Evolutionary conservation across 2,888 invertebrate genomes (phyloP).

Genomic region (Tetranychus truncatus): DNA sequence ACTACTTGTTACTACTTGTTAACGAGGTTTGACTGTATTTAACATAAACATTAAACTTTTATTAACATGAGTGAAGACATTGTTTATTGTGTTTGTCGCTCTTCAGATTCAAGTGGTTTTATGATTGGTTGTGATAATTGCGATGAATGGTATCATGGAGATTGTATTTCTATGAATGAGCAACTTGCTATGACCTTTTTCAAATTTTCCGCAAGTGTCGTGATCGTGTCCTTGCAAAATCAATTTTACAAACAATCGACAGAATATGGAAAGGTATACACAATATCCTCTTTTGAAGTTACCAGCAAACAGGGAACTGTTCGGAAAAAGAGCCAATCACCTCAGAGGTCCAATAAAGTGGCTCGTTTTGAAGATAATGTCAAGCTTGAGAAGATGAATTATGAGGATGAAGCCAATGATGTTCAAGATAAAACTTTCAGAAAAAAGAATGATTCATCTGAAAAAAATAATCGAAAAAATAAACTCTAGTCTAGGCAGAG

Average conservation of each 20-base stretch:
- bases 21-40: too few species aligned
- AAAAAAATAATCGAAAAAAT: neutral
- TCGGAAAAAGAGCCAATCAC: neutral
- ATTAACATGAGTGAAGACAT: too few species aligned
- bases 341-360: neutral
- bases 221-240: conserved; percentile 47
- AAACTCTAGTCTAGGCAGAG: neutral
- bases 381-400: neutral
- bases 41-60: too few species aligned
- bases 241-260: conserved; percentile 32
- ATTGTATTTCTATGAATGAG: conserved; percentile 85
- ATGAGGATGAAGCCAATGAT: neutral
- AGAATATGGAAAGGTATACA: too few species aligned
- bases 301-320: too few species aligned
- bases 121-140: conserved; percentile 98
- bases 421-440: neutral
- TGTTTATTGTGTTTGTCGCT: conserved; percentile 77
- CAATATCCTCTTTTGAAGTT: too few species aligned
- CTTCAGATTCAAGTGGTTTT: conserved; percentile 78
- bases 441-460: conserved; percentile 12
- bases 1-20: too few species aligned
- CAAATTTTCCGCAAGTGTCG: conserved; percentile 49
- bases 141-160: conserved; percentile 97
- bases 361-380: neutral
- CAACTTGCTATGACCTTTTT: conserved; percentile 79